phyloP scores from a whole-genome alignment of 2,113 vertebrate genomes.

The Pteropus alecto region DNA sequence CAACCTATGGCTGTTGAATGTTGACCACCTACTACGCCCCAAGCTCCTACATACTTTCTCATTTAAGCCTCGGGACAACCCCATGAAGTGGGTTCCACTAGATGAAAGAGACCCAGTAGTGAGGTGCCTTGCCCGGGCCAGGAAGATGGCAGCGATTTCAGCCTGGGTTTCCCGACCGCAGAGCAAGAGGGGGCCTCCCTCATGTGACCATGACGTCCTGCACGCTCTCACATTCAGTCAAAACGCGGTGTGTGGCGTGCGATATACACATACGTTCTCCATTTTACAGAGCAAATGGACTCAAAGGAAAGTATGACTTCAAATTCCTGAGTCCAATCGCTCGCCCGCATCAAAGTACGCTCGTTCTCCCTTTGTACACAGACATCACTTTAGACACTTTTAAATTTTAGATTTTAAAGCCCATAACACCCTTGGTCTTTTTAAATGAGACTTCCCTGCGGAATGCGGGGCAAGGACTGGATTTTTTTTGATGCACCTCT shows the following conservation, averaged over 20 bases:
- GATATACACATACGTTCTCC: neutral
- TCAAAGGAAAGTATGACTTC: neutral
- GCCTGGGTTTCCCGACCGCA: neutral
- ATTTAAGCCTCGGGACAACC: neutral
- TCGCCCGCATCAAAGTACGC: neutral
- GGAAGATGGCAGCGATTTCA: neutral
- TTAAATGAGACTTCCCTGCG: neutral
- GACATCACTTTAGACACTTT: neutral
- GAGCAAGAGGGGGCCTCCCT: neutral
- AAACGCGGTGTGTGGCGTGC: fast-evolving
- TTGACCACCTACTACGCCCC: neutral
- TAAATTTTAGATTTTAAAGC: neutral
- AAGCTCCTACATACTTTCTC: neutral
- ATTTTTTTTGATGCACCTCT: neutral
- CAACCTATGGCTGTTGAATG: neutral
- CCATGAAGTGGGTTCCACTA: neutral
- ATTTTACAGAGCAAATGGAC: neutral
- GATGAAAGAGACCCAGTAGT: neutral
- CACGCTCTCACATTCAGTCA: neutral
- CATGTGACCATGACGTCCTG: no score
- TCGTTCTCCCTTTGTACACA: neutral
- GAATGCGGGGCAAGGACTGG: neutral
- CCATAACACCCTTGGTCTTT: neutral
- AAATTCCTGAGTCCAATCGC: neutral
- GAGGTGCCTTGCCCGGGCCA: neutral